Conservation (phyloP, 2,888 invertebrate species). For the Caenorhabditis doughertyi region DNA sequence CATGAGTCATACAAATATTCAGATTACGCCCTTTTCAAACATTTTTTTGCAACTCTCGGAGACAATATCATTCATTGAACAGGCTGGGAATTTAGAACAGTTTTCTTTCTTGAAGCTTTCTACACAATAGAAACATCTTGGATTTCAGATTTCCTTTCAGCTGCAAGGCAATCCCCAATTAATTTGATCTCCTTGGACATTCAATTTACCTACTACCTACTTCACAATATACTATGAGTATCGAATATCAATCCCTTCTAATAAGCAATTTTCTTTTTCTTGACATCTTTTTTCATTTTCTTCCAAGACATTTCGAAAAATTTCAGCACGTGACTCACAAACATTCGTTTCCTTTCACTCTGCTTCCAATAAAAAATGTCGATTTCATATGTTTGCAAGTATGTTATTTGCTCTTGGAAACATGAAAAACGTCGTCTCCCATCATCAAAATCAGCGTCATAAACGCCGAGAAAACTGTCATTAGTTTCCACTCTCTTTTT, state of each 20-base stretch:
- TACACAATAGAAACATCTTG: no score
- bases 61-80: no score
- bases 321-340: constrained; percentile 24
- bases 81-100: no score
- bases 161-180: no score
- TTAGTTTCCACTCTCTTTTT: constrained; percentile 1
- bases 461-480: constrained; percentile 15
- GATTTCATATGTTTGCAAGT: constrained; percentile 46
- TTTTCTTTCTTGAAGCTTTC: no score
- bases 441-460: constrained; percentile 25
- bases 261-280: neutral
- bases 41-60: no score
- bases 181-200: no score
- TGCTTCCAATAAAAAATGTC: constrained; percentile 6
- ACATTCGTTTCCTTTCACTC: constrained; percentile 20
- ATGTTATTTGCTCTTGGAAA: constrained; percentile 55
- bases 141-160: no score
- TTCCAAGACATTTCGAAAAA: neutral
- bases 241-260: neutral
- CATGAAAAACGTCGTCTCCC: constrained; percentile 5
- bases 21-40: no score
- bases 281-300: neutral
- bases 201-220: neutral
- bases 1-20: no score
- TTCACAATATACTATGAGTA: neutral